phyloP scores from a whole-genome alignment of 2,888 invertebrate species.

The Lomographa bimaculata region DNA sequence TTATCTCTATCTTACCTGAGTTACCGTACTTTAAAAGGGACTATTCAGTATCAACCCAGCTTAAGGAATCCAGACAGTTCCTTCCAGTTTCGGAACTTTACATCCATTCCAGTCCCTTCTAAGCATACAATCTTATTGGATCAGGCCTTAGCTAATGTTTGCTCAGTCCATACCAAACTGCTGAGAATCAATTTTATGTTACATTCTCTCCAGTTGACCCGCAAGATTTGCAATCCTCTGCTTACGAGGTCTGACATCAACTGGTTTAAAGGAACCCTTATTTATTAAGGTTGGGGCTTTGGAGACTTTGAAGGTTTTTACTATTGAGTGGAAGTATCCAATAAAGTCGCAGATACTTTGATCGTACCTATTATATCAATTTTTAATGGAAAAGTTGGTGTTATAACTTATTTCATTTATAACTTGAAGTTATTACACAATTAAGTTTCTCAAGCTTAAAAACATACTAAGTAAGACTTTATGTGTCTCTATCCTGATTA shows the following conservation, averaged over 20 bases:
- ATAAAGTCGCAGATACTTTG: background rate
- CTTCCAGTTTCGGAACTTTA: constrained; percentile 36
- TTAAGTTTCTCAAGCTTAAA: no score
- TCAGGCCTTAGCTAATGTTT: constrained; percentile 64
- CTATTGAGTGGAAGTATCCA: constrained; percentile 1
- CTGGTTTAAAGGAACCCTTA: constrained; percentile 17
- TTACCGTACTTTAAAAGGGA: no score
- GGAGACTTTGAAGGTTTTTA: constrained; percentile 4
- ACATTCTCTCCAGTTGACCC: constrained; percentile 51
- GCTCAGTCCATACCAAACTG: constrained; percentile 53
- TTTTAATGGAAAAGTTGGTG: no score
- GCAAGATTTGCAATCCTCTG: constrained; percentile 48
- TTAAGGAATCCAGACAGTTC: no score
- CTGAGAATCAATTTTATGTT: constrained; percentile 60
- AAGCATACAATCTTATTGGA: constrained; percentile 67
- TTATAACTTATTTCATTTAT: no score
- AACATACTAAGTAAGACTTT: no score
- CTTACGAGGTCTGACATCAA: constrained; percentile 26
- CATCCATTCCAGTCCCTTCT: constrained; percentile 46
- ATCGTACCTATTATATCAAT: no score
- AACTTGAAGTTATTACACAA: no score
- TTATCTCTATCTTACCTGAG: no score
- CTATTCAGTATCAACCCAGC: no score
- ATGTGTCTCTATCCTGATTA: no score
- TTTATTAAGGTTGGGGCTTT: constrained; percentile 5